Evolutionary conservation across 2,888 invertebrate genomes (phyloP).

Genomic region (Sinopyrophorus schimmeli): DNA sequence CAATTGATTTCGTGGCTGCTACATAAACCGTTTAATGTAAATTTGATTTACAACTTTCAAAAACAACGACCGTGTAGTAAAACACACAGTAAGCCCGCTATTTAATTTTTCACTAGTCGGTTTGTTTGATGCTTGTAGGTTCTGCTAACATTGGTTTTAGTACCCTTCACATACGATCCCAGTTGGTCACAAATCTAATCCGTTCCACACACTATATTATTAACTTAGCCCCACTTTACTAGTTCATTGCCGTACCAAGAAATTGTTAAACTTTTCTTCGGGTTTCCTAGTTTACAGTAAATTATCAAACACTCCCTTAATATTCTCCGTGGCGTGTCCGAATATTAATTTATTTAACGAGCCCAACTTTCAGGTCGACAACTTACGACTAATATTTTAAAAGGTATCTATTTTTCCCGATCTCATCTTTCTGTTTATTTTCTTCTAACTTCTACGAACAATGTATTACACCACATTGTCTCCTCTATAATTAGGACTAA

Average conservation of each 20-base stretch:
- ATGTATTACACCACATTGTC: too few species aligned
- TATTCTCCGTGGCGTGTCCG: too few species aligned
- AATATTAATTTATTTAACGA: too few species aligned
- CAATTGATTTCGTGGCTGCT: constrained; percentile 28
- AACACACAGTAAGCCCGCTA: constrained; percentile 30
- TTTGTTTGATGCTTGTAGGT: constrained; percentile 30
- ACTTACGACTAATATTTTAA: too few species aligned
- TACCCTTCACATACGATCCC: constrained; percentile 23
- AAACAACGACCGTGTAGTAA: constrained; percentile 30
- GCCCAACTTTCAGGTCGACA: too few species aligned
- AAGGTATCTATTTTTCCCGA: too few species aligned
- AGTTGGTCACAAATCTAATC: constrained; percentile 23
- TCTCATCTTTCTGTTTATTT: too few species aligned
- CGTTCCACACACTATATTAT: constrained; percentile 23
- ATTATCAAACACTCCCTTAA: too few species aligned
- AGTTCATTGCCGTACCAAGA: constrained; percentile 14
- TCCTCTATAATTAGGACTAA: too few species aligned
- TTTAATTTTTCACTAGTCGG: constrained; percentile 32
- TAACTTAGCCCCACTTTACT: constrained; percentile 20
- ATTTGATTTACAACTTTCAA: constrained; percentile 32
- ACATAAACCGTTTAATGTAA: constrained; percentile 32
- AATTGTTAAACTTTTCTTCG: too few species aligned
- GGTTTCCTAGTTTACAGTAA: too few species aligned
- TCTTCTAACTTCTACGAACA: too few species aligned
- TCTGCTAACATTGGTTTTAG: constrained; percentile 22